A percentile compares a stretch with the other conserved stretches of the same genome.
Evolutionary conservation across 2,113 vertebrate species (phyloP).

Genomic region (Carettochelys insculpta): DNA sequence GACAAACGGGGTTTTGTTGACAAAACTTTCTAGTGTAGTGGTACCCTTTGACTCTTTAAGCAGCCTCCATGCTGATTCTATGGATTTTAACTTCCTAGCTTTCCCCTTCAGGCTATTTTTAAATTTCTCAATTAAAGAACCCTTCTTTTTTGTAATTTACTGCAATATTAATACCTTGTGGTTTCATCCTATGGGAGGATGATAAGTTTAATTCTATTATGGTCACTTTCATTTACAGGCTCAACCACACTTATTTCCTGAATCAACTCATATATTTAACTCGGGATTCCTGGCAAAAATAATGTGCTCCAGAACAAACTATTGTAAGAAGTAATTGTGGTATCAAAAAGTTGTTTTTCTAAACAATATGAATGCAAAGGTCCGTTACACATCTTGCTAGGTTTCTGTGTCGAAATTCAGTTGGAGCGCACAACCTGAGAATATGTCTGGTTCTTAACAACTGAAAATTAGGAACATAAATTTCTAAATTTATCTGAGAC

Average conservation of each 20-base stretch:
- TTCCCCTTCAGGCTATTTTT: constrained; percentile 74
- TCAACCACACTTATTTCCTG: constrained; percentile 74
- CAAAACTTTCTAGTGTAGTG: no score
- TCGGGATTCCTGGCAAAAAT: constrained; percentile 57
- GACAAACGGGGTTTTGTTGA: no score
- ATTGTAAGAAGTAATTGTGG: constrained; percentile 65
- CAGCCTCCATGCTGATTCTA: constrained; percentile 58
- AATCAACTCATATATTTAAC: constrained; percentile 59
- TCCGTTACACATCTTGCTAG: background rate
- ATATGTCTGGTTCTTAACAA: background rate
- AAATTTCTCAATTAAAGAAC: constrained; percentile 72
- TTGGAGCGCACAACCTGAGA: background rate
- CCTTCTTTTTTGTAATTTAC: constrained; percentile 67
- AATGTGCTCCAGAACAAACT: constrained; percentile 50
- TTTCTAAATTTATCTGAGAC: background rate
- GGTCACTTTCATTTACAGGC: constrained; percentile 75
- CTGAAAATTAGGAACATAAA: constrained; percentile 2
- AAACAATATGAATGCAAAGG: constrained; percentile 38
- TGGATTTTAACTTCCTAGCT: constrained; percentile 71
- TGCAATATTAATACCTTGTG: constrained; percentile 76
- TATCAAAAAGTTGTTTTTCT: constrained; percentile 65
- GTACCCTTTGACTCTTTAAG: constrained; percentile 49
- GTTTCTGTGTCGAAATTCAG: background rate
- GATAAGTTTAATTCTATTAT: constrained; percentile 77
- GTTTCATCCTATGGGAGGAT: constrained; percentile 69